Base-by-base conservation (phyloP, 2,113 vertebrate species). In the Osmerus eperlanus region DNA sequence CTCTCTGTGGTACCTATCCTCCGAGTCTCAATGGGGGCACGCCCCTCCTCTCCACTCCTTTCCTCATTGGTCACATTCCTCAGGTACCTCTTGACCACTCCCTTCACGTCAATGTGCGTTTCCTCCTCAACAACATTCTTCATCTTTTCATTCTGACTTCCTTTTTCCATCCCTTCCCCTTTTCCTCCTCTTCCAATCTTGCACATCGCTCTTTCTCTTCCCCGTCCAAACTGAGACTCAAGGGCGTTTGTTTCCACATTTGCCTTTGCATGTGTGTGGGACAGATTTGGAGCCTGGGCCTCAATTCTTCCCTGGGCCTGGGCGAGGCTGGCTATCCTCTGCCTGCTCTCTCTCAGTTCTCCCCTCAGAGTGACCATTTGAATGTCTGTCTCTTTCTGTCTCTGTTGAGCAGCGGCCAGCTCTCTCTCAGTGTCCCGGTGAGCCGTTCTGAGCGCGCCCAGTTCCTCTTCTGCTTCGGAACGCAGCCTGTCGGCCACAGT, bases 401-500 rank as follows among this genome's bases (percentile, higher is more conserved):
- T 83, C 80, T 85, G 77, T 69, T 84, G 83, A 51, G 87, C 84
- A 0, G 83, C 77, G 0, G 78, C 71, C 73, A 93, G 82, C 81
- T 91, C 89, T 72, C 75, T 79, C 74, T 88, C 87, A 1, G 71
- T 73, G 23, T 92, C 89, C 51, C 73, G 76, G 52, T 86, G 86
- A 8, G 83, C 84, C 11, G 65, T 69, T 68, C 83, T 78, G 41
- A 92, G 77, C 0, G 16, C 41, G 0, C 67, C 68, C 53, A 93
- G 76, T 70, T 93, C 92, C 47, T 93, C 92, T 56, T 93, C 91
- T 0, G 91, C 89, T 76, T 94, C 93, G 0, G 84, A 84, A 29
- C 91, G 85, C 61, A 94, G 78, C 16, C 93, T 84, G 73, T 94
- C 93, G 0, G 93, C 93, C 36, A 94, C 93, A 0, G 92, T 80